Evolutionary conservation across 2,888 invertebrate species (phyloP).

Genomic region (Cynaeus angustus): DNA sequence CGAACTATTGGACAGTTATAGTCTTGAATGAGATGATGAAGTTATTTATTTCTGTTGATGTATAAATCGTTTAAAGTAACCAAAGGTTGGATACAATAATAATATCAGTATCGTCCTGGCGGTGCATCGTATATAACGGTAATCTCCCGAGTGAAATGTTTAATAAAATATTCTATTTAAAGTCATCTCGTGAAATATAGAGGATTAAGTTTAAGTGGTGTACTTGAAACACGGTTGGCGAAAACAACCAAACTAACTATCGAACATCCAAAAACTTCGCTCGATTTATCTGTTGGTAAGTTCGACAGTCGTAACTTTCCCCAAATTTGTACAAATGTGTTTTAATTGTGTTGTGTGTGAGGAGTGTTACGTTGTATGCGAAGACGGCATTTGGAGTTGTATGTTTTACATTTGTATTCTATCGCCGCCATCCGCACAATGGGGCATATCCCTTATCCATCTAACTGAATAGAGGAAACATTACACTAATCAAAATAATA

Average conservation of each 20-base stretch:
- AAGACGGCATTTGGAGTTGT: slow-evolving; percentile 31
- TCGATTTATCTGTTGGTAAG: not conserved
- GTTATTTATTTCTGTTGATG: slow-evolving; percentile 15
- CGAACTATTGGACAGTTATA: slow-evolving; percentile 39
- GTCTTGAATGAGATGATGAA: slow-evolving; percentile 18
- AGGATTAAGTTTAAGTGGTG: slow-evolving; percentile 3
- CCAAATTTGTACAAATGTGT: slow-evolving; percentile 3
- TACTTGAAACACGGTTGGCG: not conserved
- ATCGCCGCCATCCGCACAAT: slow-evolving; percentile 61
- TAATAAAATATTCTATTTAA: slow-evolving; percentile 19
- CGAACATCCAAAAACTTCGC: not conserved
- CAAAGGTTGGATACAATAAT: not conserved
- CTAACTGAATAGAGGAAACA: slow-evolving; percentile 67
- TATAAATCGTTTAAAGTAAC: not conserved
- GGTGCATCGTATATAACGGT: not conserved
- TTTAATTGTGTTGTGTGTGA: slow-evolving; percentile 21
- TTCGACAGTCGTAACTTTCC: not conserved
- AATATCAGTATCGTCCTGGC: not conserved
- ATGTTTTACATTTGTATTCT: slow-evolving; percentile 66
- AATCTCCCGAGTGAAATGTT: slow-evolving; percentile 5
- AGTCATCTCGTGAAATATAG: slow-evolving; percentile 8
- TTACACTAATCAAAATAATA: slow-evolving; percentile 68
- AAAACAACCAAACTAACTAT: slow-evolving; percentile 4
- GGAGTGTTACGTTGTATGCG: slow-evolving; percentile 35
- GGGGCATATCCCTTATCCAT: slow-evolving; percentile 64